These are phyloP conservation scores for Cyprinella venusta DNA, from an alignment of 2,797 vertebrate genomes.

Conservation along the genomic window DNA sequence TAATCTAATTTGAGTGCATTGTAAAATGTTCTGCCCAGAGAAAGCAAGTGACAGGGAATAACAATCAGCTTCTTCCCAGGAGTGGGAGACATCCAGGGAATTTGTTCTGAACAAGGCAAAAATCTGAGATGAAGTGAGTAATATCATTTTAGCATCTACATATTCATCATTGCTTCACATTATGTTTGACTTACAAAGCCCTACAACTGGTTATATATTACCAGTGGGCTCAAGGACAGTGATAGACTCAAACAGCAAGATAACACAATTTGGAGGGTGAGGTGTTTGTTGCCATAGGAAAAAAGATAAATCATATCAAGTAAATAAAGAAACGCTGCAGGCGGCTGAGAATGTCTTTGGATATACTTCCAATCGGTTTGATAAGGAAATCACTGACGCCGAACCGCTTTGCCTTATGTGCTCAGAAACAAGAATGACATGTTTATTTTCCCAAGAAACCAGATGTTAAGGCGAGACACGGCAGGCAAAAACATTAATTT, in stretches of 20 bases:
- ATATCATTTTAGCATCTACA: conserved; percentile 61
- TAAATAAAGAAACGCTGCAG: conserved; percentile 56
- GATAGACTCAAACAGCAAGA: conserved; percentile 51
- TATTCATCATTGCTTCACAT: conserved; percentile 44
- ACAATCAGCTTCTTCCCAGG: conserved; percentile 67
- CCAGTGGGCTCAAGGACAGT: conserved; percentile 68
- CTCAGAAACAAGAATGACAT: conserved; percentile 18
- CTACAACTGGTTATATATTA: conserved; percentile 53
- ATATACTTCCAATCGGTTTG: conserved; percentile 34
- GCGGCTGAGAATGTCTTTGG: conserved; percentile 36
- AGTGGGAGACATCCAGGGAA: conserved; percentile 53
- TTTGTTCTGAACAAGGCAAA: conserved; percentile 53
- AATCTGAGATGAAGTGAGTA: conserved; percentile 62
- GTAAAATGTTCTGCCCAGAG: conserved; percentile 65
- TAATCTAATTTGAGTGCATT: conserved; percentile 73
- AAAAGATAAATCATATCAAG: conserved; percentile 47
- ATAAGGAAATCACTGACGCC: conserved; percentile 46
- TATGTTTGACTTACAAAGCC: conserved; percentile 58
- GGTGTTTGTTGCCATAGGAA: conserved; percentile 50
- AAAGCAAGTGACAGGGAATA: conserved; percentile 62
- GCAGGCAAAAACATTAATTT: no score
- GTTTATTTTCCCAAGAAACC: not conserved
- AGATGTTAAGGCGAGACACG: not conserved
- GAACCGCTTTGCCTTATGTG: conserved; percentile 14
- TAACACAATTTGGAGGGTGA: conserved; percentile 62